These are phyloP conservation scores for Lochmaea capreae DNA, from an alignment of 2,888 invertebrate genomes.

Conservation along the genomic window DNA sequence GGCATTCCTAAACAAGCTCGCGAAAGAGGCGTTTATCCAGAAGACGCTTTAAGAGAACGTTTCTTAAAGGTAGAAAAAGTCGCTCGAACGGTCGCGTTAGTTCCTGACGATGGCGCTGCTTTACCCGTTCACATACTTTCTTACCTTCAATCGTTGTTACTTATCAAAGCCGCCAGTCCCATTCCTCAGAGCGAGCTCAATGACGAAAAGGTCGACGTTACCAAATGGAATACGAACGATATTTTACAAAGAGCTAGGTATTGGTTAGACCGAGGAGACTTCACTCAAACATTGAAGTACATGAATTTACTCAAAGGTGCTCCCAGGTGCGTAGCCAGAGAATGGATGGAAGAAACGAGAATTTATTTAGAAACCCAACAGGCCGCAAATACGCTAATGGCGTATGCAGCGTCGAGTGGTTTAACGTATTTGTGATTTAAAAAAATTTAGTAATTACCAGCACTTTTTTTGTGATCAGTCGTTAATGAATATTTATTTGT, in stretches of 20 bases:
- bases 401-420: conserved; percentile 86
- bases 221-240: conserved; percentile 85
- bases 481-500: background rate
- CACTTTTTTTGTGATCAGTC: too few relatives aligned
- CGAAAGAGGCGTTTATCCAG: conserved; percentile 87
- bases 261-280: conserved; percentile 89
- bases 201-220: conserved; percentile 79
- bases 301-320: conserved; percentile 91
- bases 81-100: conserved; percentile 85
- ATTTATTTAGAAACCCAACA: conserved; percentile 89
- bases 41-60: conserved; percentile 85
- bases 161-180: conserved; percentile 75
- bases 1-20: conserved; percentile 83
- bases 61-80: conserved; percentile 86
- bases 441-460: conserved; percentile 6
- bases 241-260: conserved; percentile 91
- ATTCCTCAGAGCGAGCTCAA: conserved; percentile 80
- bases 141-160: conserved; percentile 88
- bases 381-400: conserved; percentile 89
- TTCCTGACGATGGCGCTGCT: conserved; percentile 90
- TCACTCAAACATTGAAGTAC: conserved; percentile 86
- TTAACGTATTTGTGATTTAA: conserved; percentile 65
- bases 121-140: conserved; percentile 86
- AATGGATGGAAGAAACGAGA: conserved; percentile 89
- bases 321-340: conserved; percentile 81